Evolutionary conservation across 2,797 vertebrate species (phyloP), one percentile per base, ranked within the genome.

Genomic region (Gymnoscopelus braueri): DNA sequence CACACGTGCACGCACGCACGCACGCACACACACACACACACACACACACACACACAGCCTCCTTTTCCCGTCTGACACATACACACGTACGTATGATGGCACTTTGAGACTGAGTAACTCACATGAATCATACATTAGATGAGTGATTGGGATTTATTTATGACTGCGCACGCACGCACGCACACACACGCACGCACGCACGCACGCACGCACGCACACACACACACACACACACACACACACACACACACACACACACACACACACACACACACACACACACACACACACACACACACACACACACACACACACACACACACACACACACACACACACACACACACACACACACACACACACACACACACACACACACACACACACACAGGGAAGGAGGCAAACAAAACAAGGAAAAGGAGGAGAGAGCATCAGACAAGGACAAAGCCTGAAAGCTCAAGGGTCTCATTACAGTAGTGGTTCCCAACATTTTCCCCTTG

Each of bases 261-360:
- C 26, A 11, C 55, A 57, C 29, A 23, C 47, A 60, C 47, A 52
- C 48, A 60, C n/a, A 15, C 23, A 10, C 51, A 29, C 52, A 11
- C 24, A 35, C 49, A 35, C 49, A 35, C 32, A 19, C 49, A 32
- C 26, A 5, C 51, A 3, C 50, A 35, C 14, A 44, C 29, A 39
- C 53, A 6, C 50, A 35, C 26, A 35, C 29, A 66, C 8, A 57
- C 19, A 14, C 56, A 1, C 57, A 10, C 26, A 3, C 29, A 56
- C 23, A 63, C 63, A 19, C 57, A 10, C 26, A 11, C 55, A 57
- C 29, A 23, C 47, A 60, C 47, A 52, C 48, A 60, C n/a, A 15
- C 23, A 10, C 51, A 29, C 52, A 11, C 24, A 35, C 49, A 35
- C 49, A 35, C 32, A 19, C 49, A 32, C 26, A 5, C 51, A 3